A percentile compares a stretch with the other conserved stretches of the same genome.
phyloP scores from a whole-genome alignment of 2,113 vertebrate genomes.

The Pampusana beccarii region DNA sequence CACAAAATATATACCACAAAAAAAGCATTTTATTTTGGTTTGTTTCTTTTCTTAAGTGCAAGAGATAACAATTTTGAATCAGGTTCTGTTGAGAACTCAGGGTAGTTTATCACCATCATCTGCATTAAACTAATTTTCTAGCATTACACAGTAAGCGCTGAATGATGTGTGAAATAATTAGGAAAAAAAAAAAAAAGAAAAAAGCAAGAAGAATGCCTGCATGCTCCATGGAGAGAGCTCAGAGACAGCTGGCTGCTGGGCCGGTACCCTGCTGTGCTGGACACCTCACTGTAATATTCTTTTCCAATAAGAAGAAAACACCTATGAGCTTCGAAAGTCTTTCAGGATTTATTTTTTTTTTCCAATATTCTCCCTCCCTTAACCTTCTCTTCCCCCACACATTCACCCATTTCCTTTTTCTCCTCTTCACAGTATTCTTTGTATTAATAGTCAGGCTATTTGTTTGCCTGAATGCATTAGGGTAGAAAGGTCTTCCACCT shows the following conservation, averaged over 20 bases:
- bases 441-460: background rate
- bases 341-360: background rate
- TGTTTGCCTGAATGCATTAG: background rate
- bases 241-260: background rate
- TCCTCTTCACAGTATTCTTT: background rate
- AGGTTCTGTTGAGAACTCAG: background rate
- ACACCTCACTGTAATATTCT: background rate
- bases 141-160: background rate
- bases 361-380: background rate
- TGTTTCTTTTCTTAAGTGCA: background rate
- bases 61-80: background rate
- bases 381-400: background rate
- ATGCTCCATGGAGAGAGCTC: background rate
- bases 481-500: background rate
- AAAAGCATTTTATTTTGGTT: background rate
- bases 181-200: background rate
- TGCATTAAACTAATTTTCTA: background rate
- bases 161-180: background rate
- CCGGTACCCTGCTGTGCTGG: background rate
- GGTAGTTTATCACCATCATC: background rate
- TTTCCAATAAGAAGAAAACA: background rate
- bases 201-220: background rate
- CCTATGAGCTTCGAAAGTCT: background rate
- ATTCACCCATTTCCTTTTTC: background rate
- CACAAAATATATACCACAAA: background rate